phyloP scores from a whole-genome alignment of 2,888 invertebrate species.

The Eulithis testata region DNA sequence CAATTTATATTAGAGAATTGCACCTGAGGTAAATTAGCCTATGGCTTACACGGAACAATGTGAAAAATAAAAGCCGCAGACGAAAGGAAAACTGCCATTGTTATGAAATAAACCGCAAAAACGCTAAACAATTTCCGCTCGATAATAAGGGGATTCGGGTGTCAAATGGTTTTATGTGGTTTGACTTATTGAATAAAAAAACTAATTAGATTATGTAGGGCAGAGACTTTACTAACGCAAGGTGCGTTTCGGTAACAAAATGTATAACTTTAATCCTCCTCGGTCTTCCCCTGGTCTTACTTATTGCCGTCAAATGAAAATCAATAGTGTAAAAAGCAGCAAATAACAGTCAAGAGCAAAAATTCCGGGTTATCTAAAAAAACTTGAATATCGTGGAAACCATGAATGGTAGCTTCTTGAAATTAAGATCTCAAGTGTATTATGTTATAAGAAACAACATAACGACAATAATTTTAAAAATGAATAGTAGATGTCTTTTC shows the following conservation, averaged over 20 bases:
- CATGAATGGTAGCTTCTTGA: no score
- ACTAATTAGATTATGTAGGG: not conserved
- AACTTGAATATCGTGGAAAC: no score
- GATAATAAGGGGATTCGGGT: conserved; percentile 21
- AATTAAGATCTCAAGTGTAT: no score
- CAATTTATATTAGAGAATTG: conserved; percentile 12
- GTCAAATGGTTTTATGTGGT: conserved; percentile 18
- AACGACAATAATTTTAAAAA: no score
- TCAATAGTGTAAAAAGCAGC: no score
- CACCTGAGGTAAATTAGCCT: conserved; percentile 9
- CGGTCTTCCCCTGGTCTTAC: no score
- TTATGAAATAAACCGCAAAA: conserved; percentile 51
- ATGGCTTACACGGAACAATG: conserved; percentile 34
- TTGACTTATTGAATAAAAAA: not conserved
- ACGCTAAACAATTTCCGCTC: conserved; percentile 46
- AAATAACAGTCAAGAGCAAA: no score
- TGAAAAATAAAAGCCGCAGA: conserved; percentile 48
- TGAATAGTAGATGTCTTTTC: no score
- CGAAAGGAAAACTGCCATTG: conserved; percentile 57
- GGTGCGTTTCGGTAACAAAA: not conserved
- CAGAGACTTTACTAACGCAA: not conserved
- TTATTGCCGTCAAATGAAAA: no score
- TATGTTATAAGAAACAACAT: no score
- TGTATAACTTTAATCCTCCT: not conserved
- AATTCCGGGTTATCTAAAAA: no score